phyloP scores from a whole-genome alignment of 2,888 invertebrate genomes.

The Hyppa rectilinea region DNA sequence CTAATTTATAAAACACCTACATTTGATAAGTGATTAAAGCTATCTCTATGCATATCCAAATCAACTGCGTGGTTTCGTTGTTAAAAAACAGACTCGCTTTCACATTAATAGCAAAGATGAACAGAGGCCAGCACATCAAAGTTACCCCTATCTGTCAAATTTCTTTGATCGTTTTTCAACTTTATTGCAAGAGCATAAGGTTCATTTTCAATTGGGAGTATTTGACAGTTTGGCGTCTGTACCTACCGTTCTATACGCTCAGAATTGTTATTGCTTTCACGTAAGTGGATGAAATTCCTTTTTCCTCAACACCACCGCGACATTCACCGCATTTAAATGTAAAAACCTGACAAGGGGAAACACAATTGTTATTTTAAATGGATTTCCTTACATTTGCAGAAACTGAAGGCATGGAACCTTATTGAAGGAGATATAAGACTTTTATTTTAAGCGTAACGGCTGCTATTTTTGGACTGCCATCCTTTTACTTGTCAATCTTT shows the following conservation, averaged over 20 bases:
- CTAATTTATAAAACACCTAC: no score
- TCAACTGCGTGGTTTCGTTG: not conserved
- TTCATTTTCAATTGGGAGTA: no score
- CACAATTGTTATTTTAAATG: slow-evolving; percentile 55
- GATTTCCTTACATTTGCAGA: slow-evolving; percentile 32
- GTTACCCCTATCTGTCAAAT: no score
- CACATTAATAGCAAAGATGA: slow-evolving; percentile 26
- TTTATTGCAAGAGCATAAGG: no score
- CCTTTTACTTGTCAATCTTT: not conserved
- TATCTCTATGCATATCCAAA: not conserved
- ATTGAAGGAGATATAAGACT: not conserved
- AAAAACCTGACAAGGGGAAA: slow-evolving; percentile 46
- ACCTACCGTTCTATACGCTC: not conserved
- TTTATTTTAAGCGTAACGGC: not conserved
- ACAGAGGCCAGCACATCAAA: no score
- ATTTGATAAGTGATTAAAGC: not conserved
- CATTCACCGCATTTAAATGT: slow-evolving; percentile 51
- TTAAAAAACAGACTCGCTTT: slow-evolving; percentile 21
- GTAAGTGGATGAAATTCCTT: slow-evolving; percentile 47
- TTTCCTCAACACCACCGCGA: slow-evolving; percentile 31
- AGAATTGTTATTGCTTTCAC: slow-evolving; percentile 41
- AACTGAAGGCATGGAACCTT: not conserved
- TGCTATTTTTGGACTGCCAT: not conserved
- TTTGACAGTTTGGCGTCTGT: no score
- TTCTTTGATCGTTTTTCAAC: no score